Base-by-base conservation (phyloP, 2,113 vertebrate species). In the Hippocampus comes region DNA sequence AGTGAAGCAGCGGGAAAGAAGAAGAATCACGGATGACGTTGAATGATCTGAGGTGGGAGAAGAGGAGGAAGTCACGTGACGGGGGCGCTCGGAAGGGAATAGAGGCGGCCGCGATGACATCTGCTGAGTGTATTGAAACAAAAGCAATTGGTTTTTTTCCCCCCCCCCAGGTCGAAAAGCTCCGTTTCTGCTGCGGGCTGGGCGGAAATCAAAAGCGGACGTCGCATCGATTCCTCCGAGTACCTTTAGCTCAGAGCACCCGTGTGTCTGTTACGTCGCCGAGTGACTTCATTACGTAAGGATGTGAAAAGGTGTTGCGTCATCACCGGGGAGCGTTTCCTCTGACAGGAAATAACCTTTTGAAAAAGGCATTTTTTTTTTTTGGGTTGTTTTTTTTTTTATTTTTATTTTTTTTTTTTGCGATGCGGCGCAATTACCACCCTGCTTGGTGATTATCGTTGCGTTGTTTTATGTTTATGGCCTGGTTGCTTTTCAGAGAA, bases 41-140 rank as follows among this genome's bases (percentile, higher is more conserved):
- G 18, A n/a, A 38, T 10, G 11, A 70, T 30, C 55, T 7, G 49
- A 70, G 17, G 0, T 5, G 10, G 46, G 57, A 2, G 10, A 8
- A 9, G 14, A 5, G 59, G 49, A 64, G 21, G n/a, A 9, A 6
- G 21, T 25, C 60, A 72, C 15, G 63, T 78, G 67, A 23, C 64
- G 18, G 21, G 67, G 67, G 73, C 78, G 79, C 65, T 25, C 15
- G 66, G 74, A 74, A 83, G 79, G 74, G 74, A 84, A 79, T 67
- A 61, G 76, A 81, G 78, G 46, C 70, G 60, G 42, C 42, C 3
- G 18, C 67, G 65, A 76, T 17, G 17, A 63, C 38, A 46, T 17
- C 34, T 34, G 61, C 14, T 1, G 27, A 57, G 9, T 46, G 53
- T 14, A 55, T 38, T 17, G 60, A 23, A 51, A 17, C 57, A 67